Base-by-base conservation (phyloP, 2,888 invertebrate genomes). In the Gerosis bhagava region DNA sequence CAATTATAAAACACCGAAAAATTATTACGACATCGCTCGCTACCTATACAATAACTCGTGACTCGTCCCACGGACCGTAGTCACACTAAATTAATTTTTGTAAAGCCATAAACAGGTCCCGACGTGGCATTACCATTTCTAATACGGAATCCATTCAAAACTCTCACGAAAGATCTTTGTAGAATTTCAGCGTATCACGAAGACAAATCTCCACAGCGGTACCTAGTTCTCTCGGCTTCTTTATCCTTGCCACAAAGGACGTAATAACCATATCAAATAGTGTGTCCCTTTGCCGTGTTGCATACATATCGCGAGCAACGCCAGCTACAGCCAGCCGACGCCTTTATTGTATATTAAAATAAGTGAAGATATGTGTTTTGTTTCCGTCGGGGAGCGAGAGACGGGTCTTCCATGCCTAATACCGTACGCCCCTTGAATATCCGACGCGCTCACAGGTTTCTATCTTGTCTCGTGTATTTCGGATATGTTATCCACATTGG, bases 191-290 rank as follows among this genome's bases (percentile, higher is more conserved):
- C 83, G 84, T 87, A 84, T 83, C 84, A 78, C 63, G 73, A 77
- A 80, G 81, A 86, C 80, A 82, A 82, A 86, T 84, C 83, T 83
- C n/a, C 72, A 57, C 57, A 70, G 25, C 46, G 67, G 59, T 72
- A n/a, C 66, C 70, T 68, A 70, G 67, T 60, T 44, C 51, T 46
- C 53, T 44, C 54, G 51, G 50, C 70, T 50, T 60, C 66, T 83
- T 80, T 82, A 81, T 83, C 72, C 72, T 72, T 64, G 62, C 74
- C 70, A 83, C 84, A 86, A 88, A 87, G 82, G 77, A 82, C 75
- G 82, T 88, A 83, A 88, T 87, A 87, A 86, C 87, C 88, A 88
- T 87, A 87, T 88, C 86, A 87, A 87, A 84, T 80, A 73, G 78
- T 77, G 78, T 82, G 81, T 86, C 83, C 86, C 79, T 83, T 74